These are phyloP conservation scores for Argyresthia goedartella DNA, from an alignment of 2,888 invertebrate species.

Conservation along the genomic window DNA sequence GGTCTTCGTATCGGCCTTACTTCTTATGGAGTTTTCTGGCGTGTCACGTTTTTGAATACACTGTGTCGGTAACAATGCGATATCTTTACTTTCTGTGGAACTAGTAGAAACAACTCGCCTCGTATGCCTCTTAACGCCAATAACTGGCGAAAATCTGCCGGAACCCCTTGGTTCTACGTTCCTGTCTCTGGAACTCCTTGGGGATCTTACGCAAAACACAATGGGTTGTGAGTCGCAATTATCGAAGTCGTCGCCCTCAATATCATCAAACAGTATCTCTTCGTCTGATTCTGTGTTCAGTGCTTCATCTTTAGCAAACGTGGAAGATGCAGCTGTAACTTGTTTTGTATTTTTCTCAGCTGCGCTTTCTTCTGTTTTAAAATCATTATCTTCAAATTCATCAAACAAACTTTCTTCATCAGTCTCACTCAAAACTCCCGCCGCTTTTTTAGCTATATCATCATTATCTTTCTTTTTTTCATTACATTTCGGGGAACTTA, in stretches of 20 bases:
- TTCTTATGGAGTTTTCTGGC: conserved; percentile 1
- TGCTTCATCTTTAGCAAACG: neutral
- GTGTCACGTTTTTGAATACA: conserved; percentile 16
- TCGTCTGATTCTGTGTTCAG: neutral
- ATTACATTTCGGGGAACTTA: neutral
- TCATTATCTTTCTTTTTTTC: neutral
- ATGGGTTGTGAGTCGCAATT: conserved; percentile 36
- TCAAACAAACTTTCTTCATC: conserved; percentile 23
- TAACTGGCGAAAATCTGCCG: neutral
- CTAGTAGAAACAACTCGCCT: conserved; percentile 21
- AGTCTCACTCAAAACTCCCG: conserved; percentile 24
- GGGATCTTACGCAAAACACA: conserved; percentile 24
- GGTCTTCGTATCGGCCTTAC: neutral
- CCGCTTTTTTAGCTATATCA: neutral
- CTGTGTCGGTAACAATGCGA: conserved; percentile 29
- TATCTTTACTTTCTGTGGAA: conserved; percentile 38
- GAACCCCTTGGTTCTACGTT: neutral
- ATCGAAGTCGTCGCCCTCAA: conserved; percentile 26
- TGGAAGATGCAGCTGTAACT: neutral
- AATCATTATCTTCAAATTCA: conserved; percentile 4
- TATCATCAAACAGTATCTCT: conserved; percentile 39
- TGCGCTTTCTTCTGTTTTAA: neutral
- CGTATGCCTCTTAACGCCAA: conserved; percentile 9
- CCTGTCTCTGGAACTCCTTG: conserved; percentile 7
- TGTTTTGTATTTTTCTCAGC: neutral